These are phyloP conservation scores for Gandaritis pyraliata DNA, from an alignment of 2,888 invertebrate genomes.

Conservation along the genomic window DNA sequence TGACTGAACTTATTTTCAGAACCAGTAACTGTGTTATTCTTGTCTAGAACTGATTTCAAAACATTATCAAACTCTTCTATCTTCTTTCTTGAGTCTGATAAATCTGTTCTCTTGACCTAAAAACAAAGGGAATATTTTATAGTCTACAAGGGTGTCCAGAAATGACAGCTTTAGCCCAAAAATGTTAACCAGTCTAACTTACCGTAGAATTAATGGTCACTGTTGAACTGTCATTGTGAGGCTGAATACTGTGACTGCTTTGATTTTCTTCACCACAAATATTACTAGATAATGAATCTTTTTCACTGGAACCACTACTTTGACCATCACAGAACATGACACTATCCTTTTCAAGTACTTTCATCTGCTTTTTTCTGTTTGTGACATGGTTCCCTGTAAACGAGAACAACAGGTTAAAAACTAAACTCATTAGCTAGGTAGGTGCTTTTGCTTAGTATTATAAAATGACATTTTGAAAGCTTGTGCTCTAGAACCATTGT, in stretches of 20 bases:
- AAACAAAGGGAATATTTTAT: slow-evolving; percentile 24
- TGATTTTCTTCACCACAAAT: slow-evolving; percentile 30
- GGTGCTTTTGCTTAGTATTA: too few relatives aligned
- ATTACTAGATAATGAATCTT: slow-evolving; percentile 22
- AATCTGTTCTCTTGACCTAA: slow-evolving; percentile 48
- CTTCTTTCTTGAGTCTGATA: slow-evolving; percentile 54
- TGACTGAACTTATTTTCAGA: slow-evolving; percentile 42
- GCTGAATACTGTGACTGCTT: slow-evolving; percentile 32
- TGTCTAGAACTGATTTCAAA: slow-evolving; percentile 56
- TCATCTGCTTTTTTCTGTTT: slow-evolving; percentile 50
- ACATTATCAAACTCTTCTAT: slow-evolving; percentile 63
- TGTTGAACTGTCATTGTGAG: slow-evolving; percentile 42
- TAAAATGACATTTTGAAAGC: too few relatives aligned
- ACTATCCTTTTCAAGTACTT: slow-evolving; percentile 48
- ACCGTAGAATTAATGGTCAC: slow-evolving; percentile 46
- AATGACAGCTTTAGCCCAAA: too few relatives aligned
- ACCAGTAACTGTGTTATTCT: slow-evolving; percentile 40
- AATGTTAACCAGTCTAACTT: slow-evolving; percentile 34
- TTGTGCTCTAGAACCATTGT: too few relatives aligned
- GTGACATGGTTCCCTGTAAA: slow-evolving; percentile 56
- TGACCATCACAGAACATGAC: slow-evolving; percentile 34
- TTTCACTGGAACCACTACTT: slow-evolving; percentile 29
- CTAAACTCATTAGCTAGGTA: too few relatives aligned
- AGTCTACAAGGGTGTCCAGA: too few relatives aligned
- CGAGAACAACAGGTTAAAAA: background rate